Percentiles rank a stretch among this genome's conserved stretches.
These are phyloP conservation scores for Megathymus violae DNA, from an alignment of 1,140 invertebrate genomes.

Conservation along the genomic window DNA sequence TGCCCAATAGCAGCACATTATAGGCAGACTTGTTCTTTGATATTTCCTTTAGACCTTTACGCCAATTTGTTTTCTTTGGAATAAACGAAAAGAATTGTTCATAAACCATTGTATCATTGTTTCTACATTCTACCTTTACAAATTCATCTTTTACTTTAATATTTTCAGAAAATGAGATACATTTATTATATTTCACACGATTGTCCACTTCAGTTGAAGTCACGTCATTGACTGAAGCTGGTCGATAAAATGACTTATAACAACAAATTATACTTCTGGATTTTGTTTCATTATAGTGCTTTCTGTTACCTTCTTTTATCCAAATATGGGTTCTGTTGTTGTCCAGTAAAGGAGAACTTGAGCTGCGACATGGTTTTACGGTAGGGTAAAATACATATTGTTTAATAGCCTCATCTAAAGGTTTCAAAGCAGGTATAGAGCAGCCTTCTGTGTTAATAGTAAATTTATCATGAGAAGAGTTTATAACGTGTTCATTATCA, in stretches of 20 bases:
- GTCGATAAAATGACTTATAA: constrained; percentile 85
- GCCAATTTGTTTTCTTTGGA: constrained; percentile 60
- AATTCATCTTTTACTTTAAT: constrained; percentile 84
- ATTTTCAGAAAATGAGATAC: constrained; percentile 63
- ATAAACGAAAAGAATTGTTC: constrained; percentile 88
- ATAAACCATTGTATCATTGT: constrained; percentile 80
- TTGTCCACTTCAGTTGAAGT: constrained; percentile 58
- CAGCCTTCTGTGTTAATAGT: constrained; percentile 90
- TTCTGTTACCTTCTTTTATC: constrained; percentile 60
- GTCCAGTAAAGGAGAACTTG: constrained; percentile 80
- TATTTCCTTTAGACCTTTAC: constrained; percentile 23
- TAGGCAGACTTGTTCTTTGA: constrained; percentile 50
- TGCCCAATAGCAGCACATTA: constrained; percentile 90
- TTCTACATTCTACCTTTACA: constrained; percentile 84
- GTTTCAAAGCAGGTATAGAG: constrained; percentile 89
- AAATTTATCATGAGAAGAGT: constrained; percentile 51
- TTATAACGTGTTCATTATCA: constrained; percentile 1
- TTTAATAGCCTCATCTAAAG: constrained; percentile 84
- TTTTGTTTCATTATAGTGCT: constrained; percentile 67
- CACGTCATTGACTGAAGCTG: constrained; percentile 67
- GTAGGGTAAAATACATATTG: constrained; percentile 48
- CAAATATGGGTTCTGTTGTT: constrained; percentile 85
- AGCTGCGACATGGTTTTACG: constrained; percentile 51
- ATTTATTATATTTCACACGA: constrained; percentile 63
- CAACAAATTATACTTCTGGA: constrained; percentile 84